Percentiles rank a stretch among this genome's conserved stretches.
Conservation (phyloP, 2,797 vertebrate species). For the Neosilurus hyrtlii region DNA sequence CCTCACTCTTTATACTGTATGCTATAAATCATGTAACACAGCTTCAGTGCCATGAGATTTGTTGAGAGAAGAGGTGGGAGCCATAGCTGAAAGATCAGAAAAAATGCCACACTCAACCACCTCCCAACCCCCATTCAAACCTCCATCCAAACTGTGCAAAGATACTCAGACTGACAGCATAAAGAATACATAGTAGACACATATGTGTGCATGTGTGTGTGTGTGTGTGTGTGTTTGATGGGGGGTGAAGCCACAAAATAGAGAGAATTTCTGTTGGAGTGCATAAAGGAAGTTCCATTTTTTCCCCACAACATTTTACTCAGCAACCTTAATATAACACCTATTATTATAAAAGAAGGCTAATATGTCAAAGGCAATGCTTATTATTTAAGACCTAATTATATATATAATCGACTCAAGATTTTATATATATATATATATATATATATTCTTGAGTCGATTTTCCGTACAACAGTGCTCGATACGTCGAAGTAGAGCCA, state of each 20-base stretch:
- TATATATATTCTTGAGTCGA: too few species aligned
- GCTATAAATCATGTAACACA: constrained; percentile 50
- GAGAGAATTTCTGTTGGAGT: neutral
- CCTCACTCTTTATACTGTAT: constrained; percentile 40
- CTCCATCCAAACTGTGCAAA: constrained; percentile 25
- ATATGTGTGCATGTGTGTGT: neutral
- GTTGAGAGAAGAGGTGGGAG: constrained; percentile 19
- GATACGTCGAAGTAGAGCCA: too few species aligned
- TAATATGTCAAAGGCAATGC: neutral
- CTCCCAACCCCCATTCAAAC: constrained; percentile 27
- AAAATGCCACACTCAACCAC: constrained; percentile 19
- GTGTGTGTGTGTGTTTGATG: constrained; percentile 1
- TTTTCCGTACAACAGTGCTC: too few species aligned
- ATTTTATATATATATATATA: too few species aligned
- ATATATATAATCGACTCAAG: too few species aligned
- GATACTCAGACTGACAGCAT: neutral
- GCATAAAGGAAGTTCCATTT: neutral
- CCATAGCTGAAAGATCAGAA: constrained; percentile 31
- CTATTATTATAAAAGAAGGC: too few species aligned
- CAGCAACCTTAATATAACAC: neutral
- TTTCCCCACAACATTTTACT: neutral
- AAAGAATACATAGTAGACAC: neutral
- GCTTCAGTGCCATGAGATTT: constrained; percentile 48
- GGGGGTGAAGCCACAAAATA: neutral
- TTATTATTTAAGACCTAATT: neutral